Evolutionary conservation across 2,888 invertebrate species (phyloP).

Genomic region (Ormyrus thymus): DNA sequence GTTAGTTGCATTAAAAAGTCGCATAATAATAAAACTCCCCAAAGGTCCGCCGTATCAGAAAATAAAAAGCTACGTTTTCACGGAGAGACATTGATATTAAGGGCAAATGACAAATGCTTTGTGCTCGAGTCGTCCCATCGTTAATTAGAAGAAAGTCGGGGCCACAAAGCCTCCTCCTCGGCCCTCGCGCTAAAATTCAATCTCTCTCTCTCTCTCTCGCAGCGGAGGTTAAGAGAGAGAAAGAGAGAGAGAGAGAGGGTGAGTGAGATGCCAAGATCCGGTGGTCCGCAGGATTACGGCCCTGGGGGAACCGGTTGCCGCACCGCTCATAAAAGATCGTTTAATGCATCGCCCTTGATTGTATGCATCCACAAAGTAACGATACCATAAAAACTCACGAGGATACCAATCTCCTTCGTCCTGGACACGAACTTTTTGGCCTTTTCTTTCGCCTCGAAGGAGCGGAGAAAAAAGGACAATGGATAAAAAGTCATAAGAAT

Average conservation of each 20-base stretch:
- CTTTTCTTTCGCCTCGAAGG: constrained; percentile 20
- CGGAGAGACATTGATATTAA: not conserved
- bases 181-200: constrained; percentile 8
- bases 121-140: not conserved
- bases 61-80: not conserved
- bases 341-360: constrained; percentile 61
- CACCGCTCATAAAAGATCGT: constrained; percentile 59
- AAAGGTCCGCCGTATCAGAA: not conserved
- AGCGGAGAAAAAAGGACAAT: constrained; percentile 24
- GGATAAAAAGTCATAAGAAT: constrained; percentile 23
- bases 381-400: constrained; percentile 52
- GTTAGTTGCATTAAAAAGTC: too few relatives aligned
- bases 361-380: constrained; percentile 57
- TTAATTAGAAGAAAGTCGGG: constrained; percentile 20
- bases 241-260: constrained; percentile 28
- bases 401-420: constrained; percentile 49
- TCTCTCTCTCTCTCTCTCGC: constrained; percentile 17
- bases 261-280: constrained; percentile 57
- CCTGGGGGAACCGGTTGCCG: constrained; percentile 58
- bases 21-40: not conserved
- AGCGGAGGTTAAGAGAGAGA: constrained; percentile 4
- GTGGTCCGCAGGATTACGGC: constrained; percentile 58
- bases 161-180: not conserved
- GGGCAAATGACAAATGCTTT: constrained; percentile 9
- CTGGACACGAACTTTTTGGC: constrained; percentile 21